Evolutionary conservation across 2,113 vertebrate genomes (phyloP).

Genomic region (Elgaria multicarinata): DNA sequence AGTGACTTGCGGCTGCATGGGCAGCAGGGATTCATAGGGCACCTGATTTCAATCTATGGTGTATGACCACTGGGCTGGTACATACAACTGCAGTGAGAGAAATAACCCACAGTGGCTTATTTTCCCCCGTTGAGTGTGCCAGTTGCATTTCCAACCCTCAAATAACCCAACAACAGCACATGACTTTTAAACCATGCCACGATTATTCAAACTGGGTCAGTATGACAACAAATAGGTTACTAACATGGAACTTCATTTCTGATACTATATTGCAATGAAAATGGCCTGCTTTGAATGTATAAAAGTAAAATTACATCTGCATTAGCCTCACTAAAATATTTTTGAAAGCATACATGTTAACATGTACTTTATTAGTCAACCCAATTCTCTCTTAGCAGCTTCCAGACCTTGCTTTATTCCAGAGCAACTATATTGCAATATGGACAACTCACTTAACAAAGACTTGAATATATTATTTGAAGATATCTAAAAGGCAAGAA

Average conservation of each 20-base stretch:
- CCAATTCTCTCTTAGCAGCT: conserved; percentile 63
- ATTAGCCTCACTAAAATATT: not conserved
- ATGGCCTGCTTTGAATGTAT: not conserved
- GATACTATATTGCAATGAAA: conserved; percentile 1
- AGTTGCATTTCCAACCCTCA: too few species aligned
- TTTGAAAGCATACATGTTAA: not conserved
- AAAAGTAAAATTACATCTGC: conserved; percentile 19
- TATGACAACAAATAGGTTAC: not conserved
- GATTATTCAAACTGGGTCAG: too few species aligned
- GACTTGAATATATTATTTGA: not conserved
- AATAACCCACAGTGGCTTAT: too few species aligned
- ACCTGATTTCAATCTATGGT: not conserved
- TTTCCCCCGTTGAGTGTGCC: too few species aligned
- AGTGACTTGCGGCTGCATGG: not conserved
- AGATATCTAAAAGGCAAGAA: not conserved
- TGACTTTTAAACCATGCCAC: too few species aligned
- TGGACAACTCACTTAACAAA: conserved; percentile 22
- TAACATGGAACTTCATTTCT: not conserved
- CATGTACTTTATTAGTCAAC: conserved; percentile 60
- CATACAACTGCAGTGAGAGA: too few species aligned
- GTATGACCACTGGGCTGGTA: too few species aligned
- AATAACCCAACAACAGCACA: too few species aligned
- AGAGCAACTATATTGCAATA: conserved; percentile 5
- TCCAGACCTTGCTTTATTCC: conserved; percentile 60
- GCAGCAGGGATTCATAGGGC: not conserved